These are phyloP conservation scores for Poeciliopsis prolifica DNA, from an alignment of 2,113 vertebrate genomes.

Conservation along the genomic window DNA sequence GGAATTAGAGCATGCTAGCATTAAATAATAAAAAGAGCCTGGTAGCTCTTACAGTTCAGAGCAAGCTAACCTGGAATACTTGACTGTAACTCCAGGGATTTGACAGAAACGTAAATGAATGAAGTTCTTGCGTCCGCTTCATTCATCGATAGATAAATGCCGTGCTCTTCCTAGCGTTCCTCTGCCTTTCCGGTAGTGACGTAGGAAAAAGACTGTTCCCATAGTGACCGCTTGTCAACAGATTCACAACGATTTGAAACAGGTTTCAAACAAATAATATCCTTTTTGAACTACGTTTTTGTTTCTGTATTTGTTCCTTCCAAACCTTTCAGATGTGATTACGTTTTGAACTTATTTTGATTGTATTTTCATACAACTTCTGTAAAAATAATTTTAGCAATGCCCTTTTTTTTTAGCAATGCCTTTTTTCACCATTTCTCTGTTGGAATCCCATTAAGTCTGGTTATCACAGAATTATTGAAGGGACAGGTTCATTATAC, in stretches of 20 bases:
- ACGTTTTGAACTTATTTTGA: neutral
- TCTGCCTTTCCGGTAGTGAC: conserved; percentile 62
- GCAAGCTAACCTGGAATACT: conserved; percentile 1
- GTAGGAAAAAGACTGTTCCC: conserved; percentile 48
- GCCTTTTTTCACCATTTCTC: neutral
- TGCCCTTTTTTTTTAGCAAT: too few species aligned
- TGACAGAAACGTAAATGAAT: conserved; percentile 22
- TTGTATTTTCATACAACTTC: neutral
- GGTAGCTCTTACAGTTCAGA: conserved; percentile 33
- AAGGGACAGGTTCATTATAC: too few species aligned
- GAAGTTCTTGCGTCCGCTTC: conserved; percentile 50
- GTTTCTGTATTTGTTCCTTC: neutral
- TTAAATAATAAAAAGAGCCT: conserved; percentile 11
- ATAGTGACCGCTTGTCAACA: conserved; percentile 26
- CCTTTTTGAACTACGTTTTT: neutral
- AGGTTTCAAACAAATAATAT: neutral
- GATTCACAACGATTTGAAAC: neutral
- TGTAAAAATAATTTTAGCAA: neutral
- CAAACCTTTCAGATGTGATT: neutral
- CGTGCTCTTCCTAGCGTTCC: conserved; percentile 45
- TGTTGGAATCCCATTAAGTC: neutral
- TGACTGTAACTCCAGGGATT: neutral
- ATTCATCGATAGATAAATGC: conserved; percentile 50
- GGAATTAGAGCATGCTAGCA: conserved; percentile 9
- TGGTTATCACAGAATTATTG: too few species aligned